These are phyloP conservation scores for Lamprologus speciosus DNA, from an alignment of 2,113 vertebrate species.

Conservation along the genomic window DNA sequence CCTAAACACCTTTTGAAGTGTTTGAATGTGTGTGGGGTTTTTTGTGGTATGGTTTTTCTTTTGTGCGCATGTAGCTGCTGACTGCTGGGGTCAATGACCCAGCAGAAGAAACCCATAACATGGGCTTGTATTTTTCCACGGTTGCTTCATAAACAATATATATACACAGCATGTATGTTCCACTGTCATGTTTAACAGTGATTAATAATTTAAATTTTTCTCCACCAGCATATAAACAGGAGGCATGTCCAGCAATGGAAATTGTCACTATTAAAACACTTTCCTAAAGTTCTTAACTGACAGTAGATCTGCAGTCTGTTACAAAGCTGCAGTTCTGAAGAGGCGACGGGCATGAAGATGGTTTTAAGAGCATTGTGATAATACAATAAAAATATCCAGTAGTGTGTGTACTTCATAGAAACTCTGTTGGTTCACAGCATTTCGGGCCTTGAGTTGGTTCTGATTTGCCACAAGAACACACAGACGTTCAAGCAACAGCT, in stretches of 20 bases:
- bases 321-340: background rate
- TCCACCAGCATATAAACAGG: background rate
- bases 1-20: background rate
- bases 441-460: constrained; percentile 19
- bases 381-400: background rate
- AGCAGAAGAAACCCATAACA: constrained; percentile 14
- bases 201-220: background rate
- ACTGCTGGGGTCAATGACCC: constrained; percentile 15
- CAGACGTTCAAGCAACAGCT: background rate
- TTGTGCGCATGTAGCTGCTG: background rate
- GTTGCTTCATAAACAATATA: constrained; percentile 7
- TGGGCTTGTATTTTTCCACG: background rate
- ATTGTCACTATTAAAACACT: background rate
- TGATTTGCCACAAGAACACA: background rate
- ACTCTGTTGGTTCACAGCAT: constrained; percentile 31
- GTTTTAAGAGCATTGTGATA: background rate
- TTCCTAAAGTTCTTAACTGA: background rate
- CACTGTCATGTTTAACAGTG: background rate
- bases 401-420: background rate
- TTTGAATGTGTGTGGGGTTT: background rate
- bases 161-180: background rate
- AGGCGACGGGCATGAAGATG: background rate
- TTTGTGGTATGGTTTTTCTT: background rate
- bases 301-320: background rate
- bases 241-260: background rate